A percentile compares a stretch with the other conserved stretches of the same genome.
phyloP scores from a whole-genome alignment of 2,113 vertebrate species.

The Muscicapa adusta region DNA sequence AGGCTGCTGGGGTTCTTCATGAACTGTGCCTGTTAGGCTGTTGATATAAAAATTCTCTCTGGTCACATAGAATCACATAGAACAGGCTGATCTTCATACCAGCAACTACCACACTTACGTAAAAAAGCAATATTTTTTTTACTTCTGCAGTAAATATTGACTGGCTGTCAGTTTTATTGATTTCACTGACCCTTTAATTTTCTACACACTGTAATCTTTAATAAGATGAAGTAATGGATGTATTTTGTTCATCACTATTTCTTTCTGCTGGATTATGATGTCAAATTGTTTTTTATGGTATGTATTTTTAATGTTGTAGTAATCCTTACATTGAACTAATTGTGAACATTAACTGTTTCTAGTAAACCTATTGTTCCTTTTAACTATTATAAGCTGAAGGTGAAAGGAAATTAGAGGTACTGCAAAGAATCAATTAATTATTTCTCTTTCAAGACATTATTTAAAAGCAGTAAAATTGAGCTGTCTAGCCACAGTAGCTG shows the following conservation, averaged over 20 bases:
- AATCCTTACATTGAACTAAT: neutral
- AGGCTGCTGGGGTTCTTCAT: neutral
- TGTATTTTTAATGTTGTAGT: neutral
- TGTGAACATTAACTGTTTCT: neutral
- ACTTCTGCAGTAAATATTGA: neutral
- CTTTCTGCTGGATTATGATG: neutral
- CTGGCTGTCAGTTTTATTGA: neutral
- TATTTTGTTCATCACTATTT: neutral
- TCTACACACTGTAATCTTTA: neutral
- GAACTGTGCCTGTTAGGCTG: neutral
- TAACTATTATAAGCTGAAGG: neutral
- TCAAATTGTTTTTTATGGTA: neutral
- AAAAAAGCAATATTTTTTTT: neutral
- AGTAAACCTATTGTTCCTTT: neutral
- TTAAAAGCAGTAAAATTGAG: neutral
- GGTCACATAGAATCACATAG: neutral
- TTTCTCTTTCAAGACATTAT: neutral
- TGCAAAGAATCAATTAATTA: neutral
- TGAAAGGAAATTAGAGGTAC: neutral
- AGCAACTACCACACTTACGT: neutral
- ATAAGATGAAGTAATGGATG: neutral
- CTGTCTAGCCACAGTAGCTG: neutral
- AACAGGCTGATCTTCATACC: neutral
- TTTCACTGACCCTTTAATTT: neutral
- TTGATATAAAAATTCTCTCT: neutral